Conservation (phyloP, 64 coral and sea anemone species). For the Stylophora pistillata region DNA sequence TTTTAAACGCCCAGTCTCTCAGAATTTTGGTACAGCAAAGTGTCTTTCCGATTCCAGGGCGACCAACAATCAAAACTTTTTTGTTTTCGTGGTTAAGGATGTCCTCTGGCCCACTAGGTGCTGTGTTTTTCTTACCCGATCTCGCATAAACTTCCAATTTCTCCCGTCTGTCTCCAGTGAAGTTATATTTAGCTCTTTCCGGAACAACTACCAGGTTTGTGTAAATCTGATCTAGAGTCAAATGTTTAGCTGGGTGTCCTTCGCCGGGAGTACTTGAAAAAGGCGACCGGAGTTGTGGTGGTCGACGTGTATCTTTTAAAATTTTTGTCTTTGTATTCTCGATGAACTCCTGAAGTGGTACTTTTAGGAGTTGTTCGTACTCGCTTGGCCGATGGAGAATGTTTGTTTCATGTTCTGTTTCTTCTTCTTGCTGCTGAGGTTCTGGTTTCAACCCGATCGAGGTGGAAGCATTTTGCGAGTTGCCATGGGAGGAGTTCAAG, state of each 20-base stretch:
- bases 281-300: neutral
- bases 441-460: no score
- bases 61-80: conserved; percentile 26
- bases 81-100: neutral
- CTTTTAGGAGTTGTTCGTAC: no score
- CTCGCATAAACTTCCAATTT: neutral
- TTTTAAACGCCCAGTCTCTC: conserved; percentile 22
- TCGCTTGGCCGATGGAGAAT: no score
- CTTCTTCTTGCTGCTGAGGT: neutral
- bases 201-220: conserved; percentile 44
- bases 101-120: neutral
- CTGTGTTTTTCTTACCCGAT: neutral
- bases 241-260: neutral
- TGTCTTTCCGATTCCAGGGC: conserved; percentile 50
- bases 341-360: neutral
- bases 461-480: no score
- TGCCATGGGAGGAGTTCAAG: neutral
- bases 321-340: neutral
- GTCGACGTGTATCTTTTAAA: neutral
- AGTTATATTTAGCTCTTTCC: conserved; percentile 31
- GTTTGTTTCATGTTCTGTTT: no score
- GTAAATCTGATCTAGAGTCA: conserved; percentile 36
- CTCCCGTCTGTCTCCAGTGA: neutral
- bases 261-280: neutral
- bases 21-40: conserved; percentile 30